Conservation (phyloP, 2,113 vertebrate genomes). For the Psophia crepitans region DNA sequence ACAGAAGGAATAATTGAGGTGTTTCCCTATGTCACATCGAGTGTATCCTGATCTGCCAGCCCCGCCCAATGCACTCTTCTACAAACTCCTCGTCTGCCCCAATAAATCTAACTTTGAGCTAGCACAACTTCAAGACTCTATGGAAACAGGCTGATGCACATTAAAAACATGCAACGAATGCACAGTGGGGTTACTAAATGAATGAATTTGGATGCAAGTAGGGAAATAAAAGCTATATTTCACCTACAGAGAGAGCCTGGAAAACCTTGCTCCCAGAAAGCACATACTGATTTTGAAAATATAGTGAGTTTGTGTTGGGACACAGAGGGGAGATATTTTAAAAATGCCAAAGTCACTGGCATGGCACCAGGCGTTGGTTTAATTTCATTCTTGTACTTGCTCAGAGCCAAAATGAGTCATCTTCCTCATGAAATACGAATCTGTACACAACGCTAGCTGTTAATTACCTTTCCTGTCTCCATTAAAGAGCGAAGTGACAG, state of each 20-base stretch:
- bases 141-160: background rate
- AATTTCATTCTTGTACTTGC: slow-evolving; percentile 37
- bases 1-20: background rate
- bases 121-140: background rate
- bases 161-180: background rate
- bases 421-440: slow-evolving; percentile 63
- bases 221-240: slow-evolving; percentile 6
- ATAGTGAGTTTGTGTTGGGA: background rate
- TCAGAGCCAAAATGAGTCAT: slow-evolving; percentile 50
- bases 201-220: background rate
- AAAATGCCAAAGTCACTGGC: slow-evolving; percentile 42
- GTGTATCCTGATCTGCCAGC: background rate
- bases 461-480: slow-evolving; percentile 72
- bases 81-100: background rate
- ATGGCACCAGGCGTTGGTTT: slow-evolving; percentile 31
- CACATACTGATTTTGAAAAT: slow-evolving; percentile 11
- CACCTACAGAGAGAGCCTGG: background rate
- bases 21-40: background rate
- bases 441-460: slow-evolving; percentile 64
- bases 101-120: background rate
- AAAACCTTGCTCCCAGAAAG: background rate
- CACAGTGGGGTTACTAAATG: background rate
- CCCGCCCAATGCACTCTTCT: background rate
- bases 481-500: slow-evolving; percentile 68
- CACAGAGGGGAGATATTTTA: slow-evolving; percentile 37